A percentile compares a stretch with the other conserved stretches of the same genome.
Evolutionary conservation across 2,797 vertebrate species (phyloP).

Genomic region (Halcyon leucocephala): DNA sequence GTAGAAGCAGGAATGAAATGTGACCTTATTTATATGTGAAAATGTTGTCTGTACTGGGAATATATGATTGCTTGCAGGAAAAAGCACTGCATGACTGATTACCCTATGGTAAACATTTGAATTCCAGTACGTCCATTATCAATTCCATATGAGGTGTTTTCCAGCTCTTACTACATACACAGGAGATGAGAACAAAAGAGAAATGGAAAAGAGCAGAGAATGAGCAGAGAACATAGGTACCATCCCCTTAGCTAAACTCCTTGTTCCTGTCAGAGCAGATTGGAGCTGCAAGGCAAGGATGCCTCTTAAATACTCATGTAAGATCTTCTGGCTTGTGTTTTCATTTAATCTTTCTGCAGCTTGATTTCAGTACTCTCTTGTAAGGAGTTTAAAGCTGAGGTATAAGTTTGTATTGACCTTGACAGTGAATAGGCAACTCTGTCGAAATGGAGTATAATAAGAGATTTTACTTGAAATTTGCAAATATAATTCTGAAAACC

Average conservation of each 20-base stretch:
- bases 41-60: background rate
- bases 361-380: background rate
- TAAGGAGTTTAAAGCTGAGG: background rate
- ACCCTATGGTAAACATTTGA: background rate
- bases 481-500: background rate
- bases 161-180: background rate
- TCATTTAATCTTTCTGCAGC: background rate
- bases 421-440: background rate
- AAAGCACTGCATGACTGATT: background rate
- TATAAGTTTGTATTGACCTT: background rate
- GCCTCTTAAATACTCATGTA: background rate
- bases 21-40: background rate
- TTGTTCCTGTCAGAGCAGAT: background rate
- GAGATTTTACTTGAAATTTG: background rate
- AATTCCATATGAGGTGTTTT: conserved; percentile 28
- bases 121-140: conserved; percentile 10
- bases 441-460: background rate
- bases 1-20: background rate
- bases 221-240: background rate
- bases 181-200: background rate
- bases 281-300: background rate
- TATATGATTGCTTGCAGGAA: background rate
- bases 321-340: background rate
- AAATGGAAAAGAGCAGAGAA: background rate
- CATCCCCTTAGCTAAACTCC: background rate